Conservation (phyloP, 2,113 vertebrate genomes). For the Psephotus haematonotus region DNA sequence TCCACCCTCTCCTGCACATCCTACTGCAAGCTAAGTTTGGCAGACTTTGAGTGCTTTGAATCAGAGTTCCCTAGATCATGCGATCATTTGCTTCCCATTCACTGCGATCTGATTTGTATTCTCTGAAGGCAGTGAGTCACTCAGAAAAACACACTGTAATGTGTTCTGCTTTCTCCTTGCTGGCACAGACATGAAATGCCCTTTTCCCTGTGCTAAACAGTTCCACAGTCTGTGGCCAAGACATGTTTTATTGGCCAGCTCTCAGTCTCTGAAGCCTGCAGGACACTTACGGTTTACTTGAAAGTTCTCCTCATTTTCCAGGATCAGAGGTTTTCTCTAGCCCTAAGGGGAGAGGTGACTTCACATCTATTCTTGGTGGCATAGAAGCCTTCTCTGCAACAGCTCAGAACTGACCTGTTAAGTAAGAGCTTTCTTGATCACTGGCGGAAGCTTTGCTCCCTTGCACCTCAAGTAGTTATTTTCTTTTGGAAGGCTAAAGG, state of each 20-base stretch:
- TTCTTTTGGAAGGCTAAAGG: not conserved
- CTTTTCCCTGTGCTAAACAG: not conserved
- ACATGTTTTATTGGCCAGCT: not conserved
- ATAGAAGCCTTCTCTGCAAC: not conserved
- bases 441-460: not conserved
- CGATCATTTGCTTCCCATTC: not conserved
- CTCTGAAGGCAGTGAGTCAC: conserved; percentile 16
- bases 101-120: not conserved
- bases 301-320: not conserved
- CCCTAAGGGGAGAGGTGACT: not conserved
- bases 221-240: not conserved
- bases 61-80: not conserved
- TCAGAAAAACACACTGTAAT: not conserved
- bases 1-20: not conserved
- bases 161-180: not conserved
- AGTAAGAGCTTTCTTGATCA: not conserved
- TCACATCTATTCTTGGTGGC: not conserved
- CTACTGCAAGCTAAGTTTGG: not conserved
- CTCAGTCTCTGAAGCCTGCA: not conserved
- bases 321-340: not conserved
- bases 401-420: not conserved
- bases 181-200: not conserved
- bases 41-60: not conserved
- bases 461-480: not conserved
- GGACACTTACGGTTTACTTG: not conserved